Evolutionary conservation across 2,797 vertebrate genomes (phyloP).

Genomic region (Poeciliopsis infans): DNA sequence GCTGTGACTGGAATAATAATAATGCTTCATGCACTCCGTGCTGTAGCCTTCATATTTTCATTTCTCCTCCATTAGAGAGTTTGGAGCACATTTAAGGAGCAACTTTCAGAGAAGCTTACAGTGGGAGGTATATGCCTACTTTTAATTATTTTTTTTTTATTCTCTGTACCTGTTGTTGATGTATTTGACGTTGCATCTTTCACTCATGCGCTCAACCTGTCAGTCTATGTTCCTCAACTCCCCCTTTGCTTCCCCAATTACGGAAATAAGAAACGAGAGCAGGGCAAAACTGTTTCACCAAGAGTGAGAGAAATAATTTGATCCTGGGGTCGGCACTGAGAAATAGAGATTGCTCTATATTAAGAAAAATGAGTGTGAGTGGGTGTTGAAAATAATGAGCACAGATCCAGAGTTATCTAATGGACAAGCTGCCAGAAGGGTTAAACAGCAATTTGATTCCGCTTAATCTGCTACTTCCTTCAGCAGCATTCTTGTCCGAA

Average conservation of each 20-base stretch:
- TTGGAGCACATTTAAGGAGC: conserved; percentile 26
- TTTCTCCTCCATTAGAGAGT: conserved; percentile 24
- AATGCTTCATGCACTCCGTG: conserved; percentile 33
- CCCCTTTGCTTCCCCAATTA: conserved; percentile 38
- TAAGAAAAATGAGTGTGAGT: neutral
- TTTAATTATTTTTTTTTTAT: conserved; percentile 21
- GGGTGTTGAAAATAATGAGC: conserved; percentile 45
- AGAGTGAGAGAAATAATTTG: conserved; percentile 14
- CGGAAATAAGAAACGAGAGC: conserved; percentile 16
- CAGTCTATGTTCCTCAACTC: neutral
- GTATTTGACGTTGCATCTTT: conserved; percentile 24
- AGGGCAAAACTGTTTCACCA: conserved; percentile 18
- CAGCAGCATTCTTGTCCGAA: conserved; percentile 28
- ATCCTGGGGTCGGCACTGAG: neutral
- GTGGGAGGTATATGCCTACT: conserved; percentile 7
- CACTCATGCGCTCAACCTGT: conserved; percentile 11
- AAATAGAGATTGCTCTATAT: conserved; percentile 1
- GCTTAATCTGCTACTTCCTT: conserved; percentile 45
- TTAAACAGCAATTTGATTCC: conserved; percentile 56
- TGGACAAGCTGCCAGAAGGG: conserved; percentile 41
- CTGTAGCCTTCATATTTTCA: conserved; percentile 24
- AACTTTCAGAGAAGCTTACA: conserved; percentile 24
- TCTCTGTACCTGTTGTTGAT: neutral
- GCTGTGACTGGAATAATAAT: conserved; percentile 36
- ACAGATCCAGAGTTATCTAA: conserved; percentile 24